Percentiles rank a stretch among this genome's conserved stretches.
phyloP scores from a whole-genome alignment of 35 echinoderm and acorn worm genomes.

The Hemicentrotus pulcherrimus region DNA sequence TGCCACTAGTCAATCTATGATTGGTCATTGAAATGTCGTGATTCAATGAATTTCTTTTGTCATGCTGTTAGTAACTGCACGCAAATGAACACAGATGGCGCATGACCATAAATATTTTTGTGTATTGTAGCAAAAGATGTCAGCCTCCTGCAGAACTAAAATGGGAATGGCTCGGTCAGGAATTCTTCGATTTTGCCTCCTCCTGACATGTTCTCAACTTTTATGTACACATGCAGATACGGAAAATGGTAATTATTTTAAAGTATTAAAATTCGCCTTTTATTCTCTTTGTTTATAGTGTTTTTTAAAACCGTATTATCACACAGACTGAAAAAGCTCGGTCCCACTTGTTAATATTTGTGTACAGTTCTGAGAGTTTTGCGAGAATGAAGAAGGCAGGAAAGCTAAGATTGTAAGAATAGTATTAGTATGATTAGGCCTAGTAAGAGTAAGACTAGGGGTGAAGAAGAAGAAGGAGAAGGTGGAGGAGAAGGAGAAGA shows the following conservation, averaged over 20 bases:
- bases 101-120: background rate
- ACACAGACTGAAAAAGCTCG: background rate
- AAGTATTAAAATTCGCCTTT: background rate
- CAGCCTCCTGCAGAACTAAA: conserved; percentile 10
- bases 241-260: background rate
- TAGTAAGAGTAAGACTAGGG: no score
- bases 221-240: background rate
- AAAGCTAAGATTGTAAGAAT: background rate
- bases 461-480: background rate
- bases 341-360: background rate
- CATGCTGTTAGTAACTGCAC: background rate
- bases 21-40: background rate
- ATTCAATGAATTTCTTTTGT: background rate
- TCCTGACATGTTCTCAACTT: background rate
- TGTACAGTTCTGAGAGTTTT: background rate
- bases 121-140: background rate
- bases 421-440: no score
- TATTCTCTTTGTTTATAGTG: background rate
- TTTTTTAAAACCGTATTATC: background rate
- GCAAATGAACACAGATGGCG: background rate
- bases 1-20: background rate
- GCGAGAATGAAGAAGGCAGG: background rate
- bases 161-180: background rate
- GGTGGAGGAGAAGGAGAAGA: no score
- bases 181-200: background rate